A percentile compares a stretch with the other conserved stretches of the same genome.
phyloP scores from a whole-genome alignment of 1,140 invertebrate species.

The Apis mellifera region Amel_HAv3.1 CM009944.2:4300001-4300500 shows the following conservation, averaged over 20 bases:
- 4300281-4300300: not conserved
- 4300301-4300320: not conserved
- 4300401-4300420: no score
- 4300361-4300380: no score
- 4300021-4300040: constrained; percentile 43
- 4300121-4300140: constrained; percentile 32
- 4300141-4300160: constrained; percentile 75
- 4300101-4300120: constrained; percentile 54
- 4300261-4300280: not conserved
- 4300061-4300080: constrained; percentile 12
- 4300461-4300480: no score
- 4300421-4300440: no score
- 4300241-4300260: constrained; percentile 25
- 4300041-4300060: constrained; percentile 48
- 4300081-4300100: constrained; percentile 15
- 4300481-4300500: no score
- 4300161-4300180: constrained; percentile 76
- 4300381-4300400: no score
- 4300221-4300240: not conserved
- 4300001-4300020: not conserved
- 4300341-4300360: not conserved
- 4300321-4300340: not conserved
- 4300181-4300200: constrained; percentile 66
- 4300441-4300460: no score
- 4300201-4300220: constrained; percentile 60